phyloP scores from a whole-genome alignment of 2,797 vertebrate species.

The Pseudochromis fuscus region DNA sequence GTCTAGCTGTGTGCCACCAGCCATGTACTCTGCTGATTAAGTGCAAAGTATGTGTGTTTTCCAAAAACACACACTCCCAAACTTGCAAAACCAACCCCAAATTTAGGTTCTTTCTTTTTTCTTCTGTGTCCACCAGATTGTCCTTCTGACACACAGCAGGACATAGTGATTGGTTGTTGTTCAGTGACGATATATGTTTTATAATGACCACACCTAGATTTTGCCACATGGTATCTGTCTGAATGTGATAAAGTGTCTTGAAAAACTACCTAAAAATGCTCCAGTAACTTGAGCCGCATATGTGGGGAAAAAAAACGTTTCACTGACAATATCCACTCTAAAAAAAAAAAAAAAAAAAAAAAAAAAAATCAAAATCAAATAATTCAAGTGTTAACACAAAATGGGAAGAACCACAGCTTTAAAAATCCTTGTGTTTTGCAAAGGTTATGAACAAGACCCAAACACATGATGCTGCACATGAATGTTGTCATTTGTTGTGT shows the following conservation, averaged over 20 bases:
- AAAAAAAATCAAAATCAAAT: too few species aligned
- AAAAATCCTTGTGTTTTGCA: conserved; percentile 10
- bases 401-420: conserved; percentile 7
- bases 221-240: conserved; percentile 3
- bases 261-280: not conserved
- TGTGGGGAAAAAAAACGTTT: not conserved
- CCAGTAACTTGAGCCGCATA: not conserved
- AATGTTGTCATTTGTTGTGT: conserved; percentile 11
- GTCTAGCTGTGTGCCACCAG: conserved; percentile 31
- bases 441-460: conserved; percentile 17
- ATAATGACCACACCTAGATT: conserved; percentile 8
- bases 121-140: not conserved
- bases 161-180: not conserved
- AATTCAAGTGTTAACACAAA: not conserved
- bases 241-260: conserved; percentile 4
- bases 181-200: not conserved
- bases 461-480: not conserved
- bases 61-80: conserved; percentile 34
- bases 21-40: conserved; percentile 55
- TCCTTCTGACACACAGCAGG: not conserved
- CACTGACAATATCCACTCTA: not conserved
- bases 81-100: too few species aligned
- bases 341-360: too few species aligned
- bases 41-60: conserved; percentile 26
- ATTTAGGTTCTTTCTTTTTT: conserved; percentile 26